A percentile compares a stretch with the other conserved stretches of the same genome.
phyloP scores from a whole-genome alignment of 2,797 vertebrate species.

The Takifugu ocellatus region DNA sequence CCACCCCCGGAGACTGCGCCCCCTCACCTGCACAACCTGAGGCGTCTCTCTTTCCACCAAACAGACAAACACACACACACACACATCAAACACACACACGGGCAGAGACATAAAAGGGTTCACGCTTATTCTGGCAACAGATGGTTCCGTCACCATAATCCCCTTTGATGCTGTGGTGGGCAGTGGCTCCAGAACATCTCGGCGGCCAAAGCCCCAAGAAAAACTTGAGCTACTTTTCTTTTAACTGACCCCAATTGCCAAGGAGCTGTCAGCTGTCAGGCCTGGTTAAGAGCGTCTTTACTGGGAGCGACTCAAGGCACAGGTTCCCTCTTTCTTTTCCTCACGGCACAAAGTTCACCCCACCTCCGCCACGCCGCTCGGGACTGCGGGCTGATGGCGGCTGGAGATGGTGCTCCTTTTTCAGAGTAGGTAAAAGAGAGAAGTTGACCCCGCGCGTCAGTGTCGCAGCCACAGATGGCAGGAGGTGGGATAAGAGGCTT shows the following conservation, averaged over 20 bases:
- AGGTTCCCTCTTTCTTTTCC: slow-evolving; percentile 47
- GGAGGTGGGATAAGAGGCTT: slow-evolving; percentile 74
- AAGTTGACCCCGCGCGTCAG: slow-evolving; percentile 41
- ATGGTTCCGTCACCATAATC: slow-evolving; percentile 80
- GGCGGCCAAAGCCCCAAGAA: slow-evolving; percentile 75
- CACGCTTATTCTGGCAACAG: slow-evolving; percentile 75
- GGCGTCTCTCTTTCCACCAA: slow-evolving; percentile 7
- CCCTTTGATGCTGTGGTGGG: slow-evolving; percentile 81
- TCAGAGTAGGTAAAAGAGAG: slow-evolving; percentile 29
- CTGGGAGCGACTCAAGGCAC: slow-evolving; percentile 72
- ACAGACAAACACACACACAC: slow-evolving; percentile 20
- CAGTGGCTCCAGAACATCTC: slow-evolving; percentile 80
- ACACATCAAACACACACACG: slow-evolving; percentile 33
- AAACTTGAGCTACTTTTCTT: slow-evolving; percentile 83
- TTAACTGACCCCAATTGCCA: slow-evolving; percentile 81
- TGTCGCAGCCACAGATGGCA: slow-evolving; percentile 71
- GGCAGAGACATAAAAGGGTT: slow-evolving; percentile 75
- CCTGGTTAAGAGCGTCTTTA: slow-evolving; percentile 75
- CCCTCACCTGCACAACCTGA: slow-evolving; percentile 32
- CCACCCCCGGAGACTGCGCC: slow-evolving; percentile 18
- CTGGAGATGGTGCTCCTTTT: not conserved
- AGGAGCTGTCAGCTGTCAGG: slow-evolving; percentile 80
- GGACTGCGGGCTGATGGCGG: too few species aligned
- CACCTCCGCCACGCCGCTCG: not conserved
- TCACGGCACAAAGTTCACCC: not conserved